Conservation (phyloP, 2,113 vertebrate genomes). For the Tragelaphus buxtoni region DNA sequence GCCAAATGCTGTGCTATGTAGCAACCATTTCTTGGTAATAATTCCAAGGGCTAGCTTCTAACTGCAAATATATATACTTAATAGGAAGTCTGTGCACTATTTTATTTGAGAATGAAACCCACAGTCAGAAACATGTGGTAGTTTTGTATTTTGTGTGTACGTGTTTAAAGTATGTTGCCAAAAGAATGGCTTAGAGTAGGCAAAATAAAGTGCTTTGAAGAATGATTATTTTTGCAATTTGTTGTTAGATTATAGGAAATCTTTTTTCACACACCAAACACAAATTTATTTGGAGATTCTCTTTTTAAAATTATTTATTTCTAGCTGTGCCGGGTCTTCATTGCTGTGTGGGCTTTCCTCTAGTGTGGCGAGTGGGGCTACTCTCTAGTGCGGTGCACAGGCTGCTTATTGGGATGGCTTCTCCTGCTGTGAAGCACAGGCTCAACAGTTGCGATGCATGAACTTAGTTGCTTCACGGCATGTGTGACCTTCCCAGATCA, state of each 20-base stretch:
- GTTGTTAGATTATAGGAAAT: background rate
- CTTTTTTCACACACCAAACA: background rate
- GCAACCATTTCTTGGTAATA: conserved; percentile 27
- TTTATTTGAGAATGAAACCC: conserved; percentile 3
- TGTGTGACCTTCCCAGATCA: background rate
- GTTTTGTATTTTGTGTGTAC: background rate
- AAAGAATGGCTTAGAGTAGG: background rate
- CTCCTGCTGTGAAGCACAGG: background rate
- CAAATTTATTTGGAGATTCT: background rate
- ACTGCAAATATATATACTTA: conserved; percentile 41
- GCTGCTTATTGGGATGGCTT: background rate
- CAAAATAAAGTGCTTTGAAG: conserved; percentile 2
- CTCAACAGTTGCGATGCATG: background rate
- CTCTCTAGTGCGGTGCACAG: background rate
- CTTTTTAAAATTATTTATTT: background rate
- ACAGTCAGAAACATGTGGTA: background rate
- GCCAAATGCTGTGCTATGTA: background rate
- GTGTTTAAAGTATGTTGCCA: background rate
- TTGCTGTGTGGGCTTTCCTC: background rate
- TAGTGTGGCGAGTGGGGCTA: background rate
- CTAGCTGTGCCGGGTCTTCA: background rate
- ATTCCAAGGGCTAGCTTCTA: background rate
- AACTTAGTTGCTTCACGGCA: background rate
- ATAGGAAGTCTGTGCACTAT: conserved; percentile 12
- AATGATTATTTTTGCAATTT: background rate